Evolutionary conservation across 2,113 vertebrate genomes (phyloP).

Genomic region (Ranitomeya variabilis): DNA sequence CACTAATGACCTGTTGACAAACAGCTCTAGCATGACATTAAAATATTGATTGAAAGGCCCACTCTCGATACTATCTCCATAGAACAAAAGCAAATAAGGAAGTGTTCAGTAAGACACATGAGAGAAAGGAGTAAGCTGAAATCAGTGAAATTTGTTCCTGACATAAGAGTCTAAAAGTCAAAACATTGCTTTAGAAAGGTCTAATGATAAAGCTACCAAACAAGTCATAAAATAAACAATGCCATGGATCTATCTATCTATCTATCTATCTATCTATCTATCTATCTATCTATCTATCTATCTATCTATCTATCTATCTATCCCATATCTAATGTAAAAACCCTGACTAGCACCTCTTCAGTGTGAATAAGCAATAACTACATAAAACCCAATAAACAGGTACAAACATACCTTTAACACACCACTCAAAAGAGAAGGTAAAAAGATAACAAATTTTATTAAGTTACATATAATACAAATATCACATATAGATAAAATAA

Average conservation of each 20-base stretch:
- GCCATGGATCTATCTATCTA: not conserved
- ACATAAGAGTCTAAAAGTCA: constrained; percentile 21
- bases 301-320: not conserved
- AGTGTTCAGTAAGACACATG: constrained; percentile 29
- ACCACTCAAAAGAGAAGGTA: too few relatives aligned
- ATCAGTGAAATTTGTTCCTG: constrained; percentile 26
- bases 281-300: not conserved
- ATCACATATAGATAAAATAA: too few relatives aligned
- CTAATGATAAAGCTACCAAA: not conserved
- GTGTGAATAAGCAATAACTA: too few relatives aligned
- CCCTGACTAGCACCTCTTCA: too few relatives aligned
- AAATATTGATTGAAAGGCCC: constrained; percentile 37
- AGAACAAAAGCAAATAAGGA: constrained; percentile 53
- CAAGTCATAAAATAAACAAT: not conserved
- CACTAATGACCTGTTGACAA: constrained; percentile 55
- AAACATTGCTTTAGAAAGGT: not conserved
- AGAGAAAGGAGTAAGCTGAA: constrained; percentile 23
- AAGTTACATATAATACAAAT: too few relatives aligned
- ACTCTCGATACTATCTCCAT: constrained; percentile 27
- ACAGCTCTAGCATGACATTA: constrained; percentile 27
- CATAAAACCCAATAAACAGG: too few relatives aligned
- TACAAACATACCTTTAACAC: too few relatives aligned
- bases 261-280: not conserved
- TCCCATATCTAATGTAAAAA: not conserved
- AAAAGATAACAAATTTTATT: too few relatives aligned